Evolutionary conservation across 2,888 invertebrate genomes (phyloP).

Genomic region (Atethmia centrago): DNA sequence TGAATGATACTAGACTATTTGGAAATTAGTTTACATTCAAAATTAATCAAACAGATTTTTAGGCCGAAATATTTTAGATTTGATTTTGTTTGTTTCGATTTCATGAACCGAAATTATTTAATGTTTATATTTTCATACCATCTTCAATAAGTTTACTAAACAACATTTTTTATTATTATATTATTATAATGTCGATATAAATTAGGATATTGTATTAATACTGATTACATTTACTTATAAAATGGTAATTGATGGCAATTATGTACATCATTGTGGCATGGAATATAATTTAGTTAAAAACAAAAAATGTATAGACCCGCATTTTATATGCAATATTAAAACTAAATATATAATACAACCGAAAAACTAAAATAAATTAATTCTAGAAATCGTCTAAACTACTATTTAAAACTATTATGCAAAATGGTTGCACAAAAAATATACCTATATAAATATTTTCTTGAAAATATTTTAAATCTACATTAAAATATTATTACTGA

Average conservation of each 20-base stretch:
- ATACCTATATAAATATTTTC: constrained; percentile 57
- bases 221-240: constrained; percentile 87
- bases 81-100: background rate
- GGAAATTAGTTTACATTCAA: background rate
- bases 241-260: constrained; percentile 86
- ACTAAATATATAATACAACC: constrained; percentile 81
- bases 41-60: background rate
- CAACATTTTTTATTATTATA: constrained; percentile 64
- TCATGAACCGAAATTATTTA: background rate
- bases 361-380: constrained; percentile 79
- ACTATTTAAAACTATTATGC: constrained; percentile 63
- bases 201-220: constrained; percentile 88
- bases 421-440: constrained; percentile 58
- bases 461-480: constrained; percentile 55
- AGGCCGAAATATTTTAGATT: background rate
- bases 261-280: constrained; percentile 85
- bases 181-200: constrained; percentile 79
- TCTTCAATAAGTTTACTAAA: constrained; percentile 68
- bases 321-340: constrained; percentile 81
- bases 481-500: constrained; percentile 68
- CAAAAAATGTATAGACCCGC: constrained; percentile 83
- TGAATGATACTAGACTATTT: too few relatives aligned
- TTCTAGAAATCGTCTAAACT: constrained; percentile 65
- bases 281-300: constrained; percentile 83
- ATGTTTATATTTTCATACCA: background rate